These are phyloP conservation scores for Mythimna vitellina DNA, from an alignment of 2,888 invertebrate genomes.

Conservation along the genomic window DNA sequence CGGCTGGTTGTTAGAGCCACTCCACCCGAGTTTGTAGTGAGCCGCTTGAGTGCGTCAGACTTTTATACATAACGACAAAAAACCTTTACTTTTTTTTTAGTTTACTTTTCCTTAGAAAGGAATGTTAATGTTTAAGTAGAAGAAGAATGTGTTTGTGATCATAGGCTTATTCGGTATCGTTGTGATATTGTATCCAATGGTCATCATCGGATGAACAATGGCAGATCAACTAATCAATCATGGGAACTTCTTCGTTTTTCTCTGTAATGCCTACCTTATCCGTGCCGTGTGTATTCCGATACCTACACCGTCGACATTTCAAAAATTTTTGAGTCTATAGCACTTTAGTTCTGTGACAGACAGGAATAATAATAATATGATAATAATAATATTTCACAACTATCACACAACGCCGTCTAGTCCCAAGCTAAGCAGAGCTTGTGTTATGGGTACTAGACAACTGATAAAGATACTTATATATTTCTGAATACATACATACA, in stretches of 20 bases:
- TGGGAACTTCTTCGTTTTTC: neutral
- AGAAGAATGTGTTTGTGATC: neutral
- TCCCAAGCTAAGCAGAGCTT: too few relatives aligned
- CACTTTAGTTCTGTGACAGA: neutral
- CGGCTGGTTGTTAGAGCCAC: slow-evolving; percentile 78
- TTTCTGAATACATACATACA: too few relatives aligned
- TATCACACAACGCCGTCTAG: too few relatives aligned
- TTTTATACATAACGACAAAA: slow-evolving; percentile 69
- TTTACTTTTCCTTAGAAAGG: neutral
- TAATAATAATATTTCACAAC: too few relatives aligned
- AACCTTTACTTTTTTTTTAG: too few relatives aligned
- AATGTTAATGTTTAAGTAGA: too few relatives aligned
- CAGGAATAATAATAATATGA: too few relatives aligned
- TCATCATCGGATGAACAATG: neutral
- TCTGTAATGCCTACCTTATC: neutral
- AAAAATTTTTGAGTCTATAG: neutral
- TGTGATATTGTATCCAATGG: neutral
- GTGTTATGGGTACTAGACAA: too few relatives aligned
- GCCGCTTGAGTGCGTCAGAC: slow-evolving; percentile 61
- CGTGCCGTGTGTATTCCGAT: neutral
- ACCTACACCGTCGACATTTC: neutral
- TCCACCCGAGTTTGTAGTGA: slow-evolving; percentile 75
- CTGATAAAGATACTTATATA: too few relatives aligned
- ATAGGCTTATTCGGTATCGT: neutral
- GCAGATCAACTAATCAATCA: neutral